Conservation (phyloP, 1,140 invertebrate species). For the Drosophila pruinosa region DNA sequence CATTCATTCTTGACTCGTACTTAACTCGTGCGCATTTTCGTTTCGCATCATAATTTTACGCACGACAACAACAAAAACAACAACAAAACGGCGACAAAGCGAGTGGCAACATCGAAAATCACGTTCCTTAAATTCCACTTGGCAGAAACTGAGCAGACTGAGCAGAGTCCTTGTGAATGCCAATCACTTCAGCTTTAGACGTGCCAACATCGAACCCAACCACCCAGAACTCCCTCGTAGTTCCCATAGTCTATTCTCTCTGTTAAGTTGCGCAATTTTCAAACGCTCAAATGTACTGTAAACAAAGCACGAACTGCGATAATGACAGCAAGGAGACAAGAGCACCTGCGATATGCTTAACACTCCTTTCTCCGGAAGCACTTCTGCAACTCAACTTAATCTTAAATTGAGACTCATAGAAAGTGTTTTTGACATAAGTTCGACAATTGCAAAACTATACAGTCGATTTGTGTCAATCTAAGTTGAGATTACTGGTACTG, state of each 20-base stretch:
- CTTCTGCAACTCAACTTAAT: too few relatives aligned
- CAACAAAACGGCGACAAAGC: too few relatives aligned
- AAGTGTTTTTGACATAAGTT: too few relatives aligned
- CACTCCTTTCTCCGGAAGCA: too few relatives aligned
- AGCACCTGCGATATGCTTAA: neutral
- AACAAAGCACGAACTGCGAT: slow-evolving; percentile 55
- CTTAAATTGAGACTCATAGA: too few relatives aligned
- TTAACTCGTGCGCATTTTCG: slow-evolving; percentile 64
- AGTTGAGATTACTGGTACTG: too few relatives aligned
- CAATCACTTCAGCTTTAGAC: neutral
- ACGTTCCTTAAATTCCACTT: slow-evolving; percentile 54
- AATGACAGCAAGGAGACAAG: slow-evolving; percentile 7
- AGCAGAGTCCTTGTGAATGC: slow-evolving; percentile 41
- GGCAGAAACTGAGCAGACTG: slow-evolving; percentile 30
- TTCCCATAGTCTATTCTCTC: slow-evolving; percentile 26
- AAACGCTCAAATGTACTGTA: slow-evolving; percentile 65
- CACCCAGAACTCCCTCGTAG: slow-evolving; percentile 63
- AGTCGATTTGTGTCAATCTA: too few relatives aligned
- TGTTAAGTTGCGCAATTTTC: slow-evolving; percentile 28
- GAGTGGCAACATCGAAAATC: slow-evolving; percentile 61
- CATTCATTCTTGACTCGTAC: slow-evolving; percentile 63
- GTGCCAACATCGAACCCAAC: slow-evolving; percentile 31
- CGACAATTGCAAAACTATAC: too few relatives aligned
- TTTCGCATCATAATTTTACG: slow-evolving; percentile 78
- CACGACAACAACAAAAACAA: slow-evolving; percentile 49